Percentiles rank a stretch among this genome's conserved stretches.
Conservation (phyloP, 2,113 vertebrate genomes). For the Erythrolamprus reginae region DNA sequence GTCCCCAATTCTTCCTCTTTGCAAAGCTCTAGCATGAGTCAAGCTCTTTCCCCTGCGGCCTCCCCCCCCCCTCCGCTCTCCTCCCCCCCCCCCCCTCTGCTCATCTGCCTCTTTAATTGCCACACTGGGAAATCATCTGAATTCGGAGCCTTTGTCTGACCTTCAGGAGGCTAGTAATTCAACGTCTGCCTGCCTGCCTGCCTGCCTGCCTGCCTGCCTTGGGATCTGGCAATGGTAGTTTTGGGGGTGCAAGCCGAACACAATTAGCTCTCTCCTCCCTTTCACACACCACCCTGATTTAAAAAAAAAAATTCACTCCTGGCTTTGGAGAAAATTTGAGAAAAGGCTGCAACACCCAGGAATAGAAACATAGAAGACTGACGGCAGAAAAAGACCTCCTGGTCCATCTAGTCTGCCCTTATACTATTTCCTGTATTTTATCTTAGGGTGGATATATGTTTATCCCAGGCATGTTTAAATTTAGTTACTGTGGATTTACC, state of each 20-base stretch:
- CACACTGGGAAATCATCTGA: not conserved
- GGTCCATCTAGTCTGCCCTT: too few relatives aligned
- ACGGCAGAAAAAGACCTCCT: too few relatives aligned
- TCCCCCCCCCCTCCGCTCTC: too few relatives aligned
- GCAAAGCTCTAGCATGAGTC: not conserved
- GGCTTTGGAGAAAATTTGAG: not conserved
- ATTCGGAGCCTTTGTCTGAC: not conserved
- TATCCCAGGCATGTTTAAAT: too few relatives aligned
- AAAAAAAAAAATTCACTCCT: not conserved
- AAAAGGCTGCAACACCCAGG: not conserved
- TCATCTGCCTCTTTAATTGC: not conserved
- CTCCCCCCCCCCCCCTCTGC: not conserved
- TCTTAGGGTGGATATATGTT: too few relatives aligned
- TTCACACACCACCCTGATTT: not conserved
- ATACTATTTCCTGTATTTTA: too few relatives aligned
- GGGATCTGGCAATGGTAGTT: not conserved
- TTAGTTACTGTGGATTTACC: too few relatives aligned
- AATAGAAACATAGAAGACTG: too few relatives aligned
- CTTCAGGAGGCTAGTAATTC: slow-evolving; percentile 5
- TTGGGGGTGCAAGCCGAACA: not conserved
- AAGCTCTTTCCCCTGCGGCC: not conserved
- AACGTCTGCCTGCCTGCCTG: too few relatives aligned
- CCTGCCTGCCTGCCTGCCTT: not conserved
- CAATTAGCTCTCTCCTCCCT: not conserved
- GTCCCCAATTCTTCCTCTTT: not conserved